Percentiles rank a stretch among this genome's conserved stretches.
phyloP scores from a whole-genome alignment of 2,113 vertebrate species.

The Callopanchax toddi region DNA sequence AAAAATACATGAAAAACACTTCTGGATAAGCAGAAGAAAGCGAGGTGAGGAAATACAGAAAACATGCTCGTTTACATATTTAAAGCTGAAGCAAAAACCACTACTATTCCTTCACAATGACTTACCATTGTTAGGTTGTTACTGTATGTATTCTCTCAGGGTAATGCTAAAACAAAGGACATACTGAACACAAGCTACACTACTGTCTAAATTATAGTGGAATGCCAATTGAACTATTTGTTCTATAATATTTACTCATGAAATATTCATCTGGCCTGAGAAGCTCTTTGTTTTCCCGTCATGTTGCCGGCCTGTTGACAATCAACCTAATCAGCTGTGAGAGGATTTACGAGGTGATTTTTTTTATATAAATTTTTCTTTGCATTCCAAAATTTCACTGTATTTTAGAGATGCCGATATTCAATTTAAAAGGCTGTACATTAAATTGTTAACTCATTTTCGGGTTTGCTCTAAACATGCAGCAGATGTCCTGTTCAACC shows the following conservation, averaged over 20 bases:
- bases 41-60: no score
- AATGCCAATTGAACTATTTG: background rate
- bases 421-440: background rate
- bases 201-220: no score
- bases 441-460: background rate
- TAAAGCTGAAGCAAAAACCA: no score
- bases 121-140: no score
- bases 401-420: background rate
- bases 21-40: no score
- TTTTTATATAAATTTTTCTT: background rate
- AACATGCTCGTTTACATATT: no score
- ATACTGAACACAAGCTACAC: no score
- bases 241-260: background rate
- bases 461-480: constrained; percentile 37
- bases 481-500: constrained; percentile 26
- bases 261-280: background rate
- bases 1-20: no score
- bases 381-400: background rate
- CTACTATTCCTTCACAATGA: no score
- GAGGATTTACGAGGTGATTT: background rate
- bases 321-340: background rate
- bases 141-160: no score
- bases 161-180: no score
- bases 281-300: background rate
- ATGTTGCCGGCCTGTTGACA: background rate